phyloP scores from a whole-genome alignment of 1,140 invertebrate species.

The Patella vulgata region DNA sequence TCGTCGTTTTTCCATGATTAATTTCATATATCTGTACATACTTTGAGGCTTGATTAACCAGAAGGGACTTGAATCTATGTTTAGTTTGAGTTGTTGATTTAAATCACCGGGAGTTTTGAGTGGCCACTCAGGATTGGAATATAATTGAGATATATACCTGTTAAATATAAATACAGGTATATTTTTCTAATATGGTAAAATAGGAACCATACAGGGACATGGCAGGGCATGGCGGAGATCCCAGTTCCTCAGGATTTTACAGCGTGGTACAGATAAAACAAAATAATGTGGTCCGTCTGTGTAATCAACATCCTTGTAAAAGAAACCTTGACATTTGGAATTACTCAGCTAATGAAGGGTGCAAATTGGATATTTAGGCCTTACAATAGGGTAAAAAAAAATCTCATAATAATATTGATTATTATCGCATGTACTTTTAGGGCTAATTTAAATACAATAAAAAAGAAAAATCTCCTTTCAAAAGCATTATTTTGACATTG shows the following conservation, averaged over 20 bases:
- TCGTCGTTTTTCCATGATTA: conserved; percentile 63
- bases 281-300: no score
- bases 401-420: no score
- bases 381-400: no score
- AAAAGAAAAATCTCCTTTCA: no score
- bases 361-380: no score
- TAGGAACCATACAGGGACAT: neutral
- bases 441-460: no score
- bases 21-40: conserved; percentile 59
- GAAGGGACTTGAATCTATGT: conserved; percentile 61
- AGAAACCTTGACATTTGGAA: no score
- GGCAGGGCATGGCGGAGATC: neutral
- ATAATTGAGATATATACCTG: conserved; percentile 67
- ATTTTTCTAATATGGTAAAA: neutral
- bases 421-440: no score
- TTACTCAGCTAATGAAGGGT: no score
- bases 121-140: conserved; percentile 64
- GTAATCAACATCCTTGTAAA: no score
- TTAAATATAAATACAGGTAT: conserved; percentile 10
- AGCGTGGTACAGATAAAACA: no score
- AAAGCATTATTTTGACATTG: no score
- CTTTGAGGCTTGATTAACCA: conserved; percentile 57
- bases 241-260: neutral
- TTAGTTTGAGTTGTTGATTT: conserved; percentile 62
- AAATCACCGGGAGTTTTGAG: conserved; percentile 48